A percentile compares a stretch with the other conserved stretches of the same genome.
These are phyloP conservation scores for Perca fluviatilis DNA, from an alignment of 2,113 vertebrate genomes.

Conservation along the genomic window DNA sequence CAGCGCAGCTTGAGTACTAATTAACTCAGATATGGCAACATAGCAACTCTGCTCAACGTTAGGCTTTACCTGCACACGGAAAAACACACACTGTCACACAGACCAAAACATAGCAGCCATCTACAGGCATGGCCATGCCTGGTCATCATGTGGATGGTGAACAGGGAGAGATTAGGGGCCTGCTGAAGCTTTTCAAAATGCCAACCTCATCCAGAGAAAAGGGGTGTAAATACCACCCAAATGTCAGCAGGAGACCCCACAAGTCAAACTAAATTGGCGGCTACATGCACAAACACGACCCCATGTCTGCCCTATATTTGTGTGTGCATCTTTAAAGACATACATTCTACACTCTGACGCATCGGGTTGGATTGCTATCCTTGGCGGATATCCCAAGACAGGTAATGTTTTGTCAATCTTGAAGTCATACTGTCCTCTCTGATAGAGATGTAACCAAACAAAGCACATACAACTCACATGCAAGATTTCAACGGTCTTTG, in stretches of 20 bases:
- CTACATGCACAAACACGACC: slow-evolving; percentile 73
- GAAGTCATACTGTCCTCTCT: not conserved
- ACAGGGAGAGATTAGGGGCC: slow-evolving; percentile 68
- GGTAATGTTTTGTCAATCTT: not conserved
- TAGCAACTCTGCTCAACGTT: not conserved
- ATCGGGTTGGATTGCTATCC: not conserved
- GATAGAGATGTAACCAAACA: not conserved
- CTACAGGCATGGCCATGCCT: slow-evolving; percentile 18
- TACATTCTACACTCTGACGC: slow-evolving; percentile 14
- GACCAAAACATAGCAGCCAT: slow-evolving; percentile 26
- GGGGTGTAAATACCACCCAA: slow-evolving; percentile 84
- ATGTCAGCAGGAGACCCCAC: slow-evolving; percentile 84
- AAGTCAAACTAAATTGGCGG: slow-evolving; percentile 85
- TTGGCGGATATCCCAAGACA: not conserved
- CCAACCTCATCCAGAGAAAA: slow-evolving; percentile 78
- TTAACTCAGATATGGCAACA: slow-evolving; percentile 1
- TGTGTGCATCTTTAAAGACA: slow-evolving; percentile 50
- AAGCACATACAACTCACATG: no score
- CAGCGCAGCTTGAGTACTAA: not conserved
- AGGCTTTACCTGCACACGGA: not conserved
- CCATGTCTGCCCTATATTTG: slow-evolving; percentile 36
- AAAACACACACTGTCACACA: slow-evolving; percentile 14
- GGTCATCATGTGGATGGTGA: slow-evolving; percentile 63
- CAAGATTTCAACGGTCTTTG: not conserved
- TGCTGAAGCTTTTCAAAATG: slow-evolving; percentile 80